Evolutionary conservation across 2,888 invertebrate genomes (phyloP), one percentile per base, ranked within the genome.

Genomic region (Synanthedon tipuliformis): DNA sequence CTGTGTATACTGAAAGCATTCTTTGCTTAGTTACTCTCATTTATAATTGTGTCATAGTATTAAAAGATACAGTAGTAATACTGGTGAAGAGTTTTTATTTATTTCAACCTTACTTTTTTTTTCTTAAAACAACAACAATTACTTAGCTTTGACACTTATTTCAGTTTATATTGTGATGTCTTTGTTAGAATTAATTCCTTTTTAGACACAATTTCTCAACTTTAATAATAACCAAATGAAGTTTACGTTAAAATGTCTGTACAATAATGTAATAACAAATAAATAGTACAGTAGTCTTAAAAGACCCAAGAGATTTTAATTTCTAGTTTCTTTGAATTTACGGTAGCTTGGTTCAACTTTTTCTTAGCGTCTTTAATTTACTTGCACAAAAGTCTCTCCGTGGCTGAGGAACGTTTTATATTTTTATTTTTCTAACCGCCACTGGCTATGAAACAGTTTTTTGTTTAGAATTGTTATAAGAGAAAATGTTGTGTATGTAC

Each of bases 321-420:
- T 45, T 13, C 45, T 45, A 45, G 15, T 45, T 34, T 45, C 45
- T 4, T 15, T 1, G 8, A 12, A 12, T 45, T 45, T 15, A 45
- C 12, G 13, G 45, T n/a, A 11, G 12, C 13, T 45, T 45, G 45
- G 13, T 45, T n/a, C n/a, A n/a, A 45, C 2, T 50, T 27, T 40
- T 48, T 55, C 48, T 23, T 50, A 50, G 49, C 50, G 50, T 41
- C 54, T 50, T 61, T 61, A 59, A 60, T 59, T 61, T 54, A 57
- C 54, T 49, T 56, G 56, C 50, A 51, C 54, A 56, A 54, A 57
- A 54, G 41, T 16, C 53, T 52, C 52, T 53, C 53, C 52, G 40
- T 49, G 52, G 3, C 49, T 49, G 16, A 27, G 50, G 10, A 34
- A 55, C 52, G 53, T 52, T 53, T 53, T 52, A 45, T 45, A 45